Conservation (phyloP, 2,888 invertebrate species). For the Aromia moschata region DNA sequence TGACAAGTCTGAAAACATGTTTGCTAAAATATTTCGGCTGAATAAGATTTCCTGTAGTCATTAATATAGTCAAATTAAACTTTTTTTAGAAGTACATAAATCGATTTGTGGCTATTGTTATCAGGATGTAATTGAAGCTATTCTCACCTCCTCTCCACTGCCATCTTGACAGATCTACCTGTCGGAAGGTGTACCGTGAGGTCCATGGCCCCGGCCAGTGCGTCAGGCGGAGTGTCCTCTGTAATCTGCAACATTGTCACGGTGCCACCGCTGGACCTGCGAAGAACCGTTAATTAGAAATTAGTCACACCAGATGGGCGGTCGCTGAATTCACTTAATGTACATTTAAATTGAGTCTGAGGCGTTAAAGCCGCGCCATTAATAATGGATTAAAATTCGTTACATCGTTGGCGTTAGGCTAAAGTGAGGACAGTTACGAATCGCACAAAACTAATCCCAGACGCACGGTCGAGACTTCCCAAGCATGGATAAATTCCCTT, state of each 20-base stretch:
- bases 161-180: conserved; percentile 65
- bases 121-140: no score
- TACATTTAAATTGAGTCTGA: conserved; percentile 8
- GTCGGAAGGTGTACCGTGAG: conserved; percentile 71
- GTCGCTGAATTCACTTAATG: background rate
- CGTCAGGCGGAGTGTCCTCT: conserved; percentile 75
- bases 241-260: conserved; percentile 67
- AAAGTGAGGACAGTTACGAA: conserved; percentile 15
- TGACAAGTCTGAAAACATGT: no score
- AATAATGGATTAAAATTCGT: conserved; percentile 16
- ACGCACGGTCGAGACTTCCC: no score
- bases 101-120: no score
- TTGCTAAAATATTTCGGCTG: no score
- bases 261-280: conserved; percentile 52
- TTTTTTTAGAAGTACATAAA: no score
- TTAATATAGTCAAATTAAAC: no score
- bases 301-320: conserved; percentile 16
- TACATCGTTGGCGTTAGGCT: background rate
- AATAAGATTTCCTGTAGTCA: no score
- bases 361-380: conserved; percentile 8
- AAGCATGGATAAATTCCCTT: no score
- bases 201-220: conserved; percentile 76
- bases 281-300: conserved; percentile 29
- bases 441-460: no score
- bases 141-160: conserved; percentile 68